These are phyloP conservation scores for Molorchus minor DNA, from an alignment of 2,888 invertebrate genomes.

Conservation along the genomic window DNA sequence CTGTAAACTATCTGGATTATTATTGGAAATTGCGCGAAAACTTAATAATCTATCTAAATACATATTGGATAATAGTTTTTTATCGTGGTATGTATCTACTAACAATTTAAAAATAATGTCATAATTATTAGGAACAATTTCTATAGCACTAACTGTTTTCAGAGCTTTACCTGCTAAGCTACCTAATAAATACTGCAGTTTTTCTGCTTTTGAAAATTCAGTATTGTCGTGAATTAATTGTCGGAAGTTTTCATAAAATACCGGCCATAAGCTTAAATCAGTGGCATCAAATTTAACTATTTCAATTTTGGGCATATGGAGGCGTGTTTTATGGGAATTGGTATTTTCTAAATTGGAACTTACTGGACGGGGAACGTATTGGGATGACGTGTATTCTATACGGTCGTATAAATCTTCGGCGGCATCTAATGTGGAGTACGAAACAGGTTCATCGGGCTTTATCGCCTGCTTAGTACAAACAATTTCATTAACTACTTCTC, in stretches of 20 bases:
- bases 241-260: constrained; percentile 28
- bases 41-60: constrained; percentile 3
- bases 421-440: constrained; percentile 6
- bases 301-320: constrained; percentile 23
- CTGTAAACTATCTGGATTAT: not conserved
- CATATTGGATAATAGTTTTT: constrained; percentile 5
- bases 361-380: not conserved
- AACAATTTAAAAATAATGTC: constrained; percentile 8
- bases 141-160: constrained; percentile 11
- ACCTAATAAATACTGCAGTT: constrained; percentile 21
- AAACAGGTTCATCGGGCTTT: constrained; percentile 2
- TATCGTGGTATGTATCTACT: not conserved
- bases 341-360: not conserved
- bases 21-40: not conserved
- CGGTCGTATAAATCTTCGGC: constrained; percentile 8
- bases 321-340: not conserved
- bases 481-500: constrained; percentile 9
- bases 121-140: constrained; percentile 9
- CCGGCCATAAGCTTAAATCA: constrained; percentile 20
- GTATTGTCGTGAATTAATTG: constrained; percentile 13
- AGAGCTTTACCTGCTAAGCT: constrained; percentile 12
- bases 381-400: constrained; percentile 10
- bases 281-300: too few relatives aligned
- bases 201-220: constrained; percentile 24
- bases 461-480: constrained; percentile 1